A percentile compares a stretch with the other conserved stretches of the same genome.
These are phyloP conservation scores for Notospermus geniculatus DNA, from an alignment of 1,140 invertebrate genomes.

Conservation along the genomic window DNA sequence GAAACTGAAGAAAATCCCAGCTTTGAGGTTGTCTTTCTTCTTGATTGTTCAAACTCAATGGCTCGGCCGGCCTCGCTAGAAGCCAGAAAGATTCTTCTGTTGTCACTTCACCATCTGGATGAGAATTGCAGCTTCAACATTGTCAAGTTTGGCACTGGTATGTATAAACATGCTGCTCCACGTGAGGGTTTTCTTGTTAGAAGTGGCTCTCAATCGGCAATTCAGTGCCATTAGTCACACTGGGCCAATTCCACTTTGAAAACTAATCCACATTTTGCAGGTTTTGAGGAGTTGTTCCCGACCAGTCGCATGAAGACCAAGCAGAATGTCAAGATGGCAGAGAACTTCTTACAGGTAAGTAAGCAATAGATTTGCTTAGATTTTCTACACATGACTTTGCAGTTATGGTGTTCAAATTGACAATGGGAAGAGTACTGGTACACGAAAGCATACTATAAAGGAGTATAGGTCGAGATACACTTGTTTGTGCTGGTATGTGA, in stretches of 20 bases:
- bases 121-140: constrained; percentile 40
- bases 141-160: constrained; percentile 50
- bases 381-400: too few species aligned
- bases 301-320: constrained; percentile 26
- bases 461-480: too few species aligned
- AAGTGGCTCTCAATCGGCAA: too few species aligned
- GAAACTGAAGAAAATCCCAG: constrained; percentile 34
- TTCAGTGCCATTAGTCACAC: too few species aligned
- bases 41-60: constrained; percentile 54
- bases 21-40: constrained; percentile 36
- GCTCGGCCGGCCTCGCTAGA: constrained; percentile 31
- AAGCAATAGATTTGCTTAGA: too few species aligned
- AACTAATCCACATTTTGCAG: constrained; percentile 24
- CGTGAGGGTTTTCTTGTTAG: too few species aligned
- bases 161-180: too few species aligned
- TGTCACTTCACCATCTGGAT: constrained; percentile 33
- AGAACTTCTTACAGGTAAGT: constrained; percentile 28
- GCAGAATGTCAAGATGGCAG: constrained; percentile 25
- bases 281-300: constrained; percentile 40
- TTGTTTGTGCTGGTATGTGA: too few species aligned
- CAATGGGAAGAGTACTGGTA: too few species aligned
- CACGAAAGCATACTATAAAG: too few species aligned
- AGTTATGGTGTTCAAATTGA: too few species aligned
- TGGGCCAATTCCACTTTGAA: neutral
- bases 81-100: constrained; percentile 42